Percentiles rank a stretch among this genome's conserved stretches.
Conservation (phyloP, 2,797 vertebrate genomes). For the Lycodopsis pacificus region DNA sequence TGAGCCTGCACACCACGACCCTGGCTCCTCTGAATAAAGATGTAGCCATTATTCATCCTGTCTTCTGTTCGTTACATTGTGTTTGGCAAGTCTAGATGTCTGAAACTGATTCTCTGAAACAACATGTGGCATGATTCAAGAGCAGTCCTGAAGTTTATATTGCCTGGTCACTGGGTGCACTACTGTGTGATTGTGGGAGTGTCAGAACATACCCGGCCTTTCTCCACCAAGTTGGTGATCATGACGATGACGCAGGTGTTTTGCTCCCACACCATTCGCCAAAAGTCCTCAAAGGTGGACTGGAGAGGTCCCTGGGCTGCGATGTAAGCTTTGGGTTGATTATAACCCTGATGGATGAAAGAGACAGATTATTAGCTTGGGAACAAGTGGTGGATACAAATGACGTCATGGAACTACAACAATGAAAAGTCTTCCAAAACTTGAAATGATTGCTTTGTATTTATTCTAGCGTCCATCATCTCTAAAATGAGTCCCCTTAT, state of each 20-base stretch:
- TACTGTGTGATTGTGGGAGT: not conserved
- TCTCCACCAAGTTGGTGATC: slow-evolving; percentile 98
- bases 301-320: slow-evolving; percentile 95
- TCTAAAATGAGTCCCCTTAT: not conserved
- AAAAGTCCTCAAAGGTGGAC: slow-evolving; percentile 96
- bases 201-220: slow-evolving; percentile 90
- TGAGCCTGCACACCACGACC: not conserved
- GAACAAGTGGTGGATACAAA: not conserved
- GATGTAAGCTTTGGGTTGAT: slow-evolving; percentile 95
- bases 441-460: not conserved
- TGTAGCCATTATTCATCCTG: too few relatives aligned
- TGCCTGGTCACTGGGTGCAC: not conserved
- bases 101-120: not conserved
- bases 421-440: not conserved
- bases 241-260: slow-evolving; percentile 94
- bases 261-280: slow-evolving; percentile 98
- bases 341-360: slow-evolving; percentile 88
- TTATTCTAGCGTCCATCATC: not conserved
- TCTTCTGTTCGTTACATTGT: not conserved
- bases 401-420: not conserved
- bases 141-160: not conserved
- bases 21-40: not conserved
- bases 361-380: not conserved
- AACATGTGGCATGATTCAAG: not conserved
- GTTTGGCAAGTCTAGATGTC: not conserved